Base-by-base conservation (phyloP, 1,140 invertebrate species). In the Sitobion miscanthi region DNA sequence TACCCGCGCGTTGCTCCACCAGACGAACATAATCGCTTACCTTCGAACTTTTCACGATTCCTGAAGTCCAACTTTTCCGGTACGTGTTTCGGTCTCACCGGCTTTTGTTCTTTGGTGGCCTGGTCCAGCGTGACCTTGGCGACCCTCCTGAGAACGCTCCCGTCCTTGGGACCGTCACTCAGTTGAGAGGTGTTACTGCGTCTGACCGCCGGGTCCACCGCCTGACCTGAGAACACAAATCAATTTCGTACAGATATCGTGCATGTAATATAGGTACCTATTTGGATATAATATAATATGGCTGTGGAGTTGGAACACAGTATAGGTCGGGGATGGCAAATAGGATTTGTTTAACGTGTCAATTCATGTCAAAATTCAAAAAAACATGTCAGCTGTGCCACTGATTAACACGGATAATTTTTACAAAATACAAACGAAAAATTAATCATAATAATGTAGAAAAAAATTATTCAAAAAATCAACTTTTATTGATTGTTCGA, bases 21-120 rank as follows among this genome's bases (percentile, higher is more conserved):
- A 21, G 9, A 89, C 35, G 30, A 38, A 2, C 4, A 45, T 9
- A 69, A 30, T 23, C 38, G 45, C 95, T 96, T 96, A 98, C 98
- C 98, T 97, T 98, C 97, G 95, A 98, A 98, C 95, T 98, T 98
- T 95, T 98, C 97, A 95, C 97, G 97, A 82, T 97, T 96, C 95
- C 97, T 96, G 95, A 97, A 98, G 95, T 98, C 97, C 94, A 98
- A 95, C 95, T 98, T 98, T 95, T 98, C 97, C 9, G 98, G 97
- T 93, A 97, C 96, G 95, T 97, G 97, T 95, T 97, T 97, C 62
- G 97, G 97, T 94, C 96, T 96, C 91, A 95, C 95, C n/a, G 96
- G 95, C 94, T 96, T 96, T 94, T 96, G 95, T 0, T 90, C 89
- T 35, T 96, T 94, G 14, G 96, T 96, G 54, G 96, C 96, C 94